Evolutionary conservation across 2,113 vertebrate genomes (phyloP), one percentile per base, ranked within the genome.

Genomic region (Centropristis striata): DNA sequence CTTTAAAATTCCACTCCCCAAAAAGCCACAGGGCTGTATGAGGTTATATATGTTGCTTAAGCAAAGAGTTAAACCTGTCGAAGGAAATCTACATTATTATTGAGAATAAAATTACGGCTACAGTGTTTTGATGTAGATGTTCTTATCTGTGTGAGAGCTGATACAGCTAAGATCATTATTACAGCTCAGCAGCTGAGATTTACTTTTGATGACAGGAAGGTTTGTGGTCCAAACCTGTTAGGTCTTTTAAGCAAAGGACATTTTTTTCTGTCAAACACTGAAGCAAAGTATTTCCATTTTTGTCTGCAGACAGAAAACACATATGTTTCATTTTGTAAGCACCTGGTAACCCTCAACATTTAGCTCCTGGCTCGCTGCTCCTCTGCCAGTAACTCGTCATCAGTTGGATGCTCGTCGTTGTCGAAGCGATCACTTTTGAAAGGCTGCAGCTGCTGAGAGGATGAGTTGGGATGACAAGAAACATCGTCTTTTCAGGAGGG

Each of bases 361-460:
- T 51, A 7, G 41, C 41, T 0, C 60, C 49, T 2, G 86, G 64
- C 25, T 37, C 12, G 47, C 39, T 73, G 84, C 57, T 83, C 46
- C 27, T 85, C 41, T 60, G 4, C 88, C 89, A 93, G 81, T 93
- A 92, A 13, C 1, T 13, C 5, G 0, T 44, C 80, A 92, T 77
- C 59, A 88, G 88, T 5, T 13, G 4, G 20, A 32, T 47, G 36
- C 54, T 28, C 0, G 67, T 85, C 1, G 88, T 88, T 0, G 68
- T 86, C 27, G 57, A 46, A 0, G 92, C 89, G 25, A 95, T 86
- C 2, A 88, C 75, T 18, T 64, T 76, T 0, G 90, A 85, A 12
- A 93, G 92, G 46, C 58, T 80, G 79, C 93, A 95, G 59, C 12
- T 37, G 49, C 71, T 87, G 16, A 92, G 80, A 23, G 68, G 67